Conservation (phyloP, 2,797 vertebrate genomes). For the Podarcis lilfordi region DNA sequence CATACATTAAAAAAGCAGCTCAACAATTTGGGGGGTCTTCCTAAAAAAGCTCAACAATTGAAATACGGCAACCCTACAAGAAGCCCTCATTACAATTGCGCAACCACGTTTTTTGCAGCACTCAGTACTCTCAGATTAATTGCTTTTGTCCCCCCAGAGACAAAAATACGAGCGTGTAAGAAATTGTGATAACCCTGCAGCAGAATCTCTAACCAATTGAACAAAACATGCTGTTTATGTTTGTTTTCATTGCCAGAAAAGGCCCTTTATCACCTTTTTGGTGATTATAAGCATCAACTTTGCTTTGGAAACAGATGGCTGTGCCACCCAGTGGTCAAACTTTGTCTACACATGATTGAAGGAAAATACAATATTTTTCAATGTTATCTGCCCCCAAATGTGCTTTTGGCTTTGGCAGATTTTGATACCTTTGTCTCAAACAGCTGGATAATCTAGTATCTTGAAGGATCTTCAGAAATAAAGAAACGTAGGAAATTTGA, state of each 20-base stretch:
- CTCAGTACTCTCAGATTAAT: background rate
- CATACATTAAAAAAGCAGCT: too few species aligned
- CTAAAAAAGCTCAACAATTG: too few species aligned
- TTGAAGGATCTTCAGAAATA: background rate
- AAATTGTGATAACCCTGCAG: background rate
- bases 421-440: conserved; percentile 6
- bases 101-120: background rate
- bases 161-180: background rate
- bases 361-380: background rate
- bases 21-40: too few species aligned
- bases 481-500: background rate
- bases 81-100: background rate
- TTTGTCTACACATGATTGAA: background rate
- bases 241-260: background rate
- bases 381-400: background rate
- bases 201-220: background rate
- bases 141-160: background rate
- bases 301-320: background rate
- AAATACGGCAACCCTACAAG: background rate
- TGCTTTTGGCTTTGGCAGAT: conserved; percentile 1
- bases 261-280: background rate
- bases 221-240: background rate
- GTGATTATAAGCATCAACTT: background rate
- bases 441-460: background rate
- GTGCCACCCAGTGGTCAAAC: conserved; percentile 67